Conservation (phyloP, 2,888 invertebrate genomes). For the Argynnis bischoffii region DNA sequence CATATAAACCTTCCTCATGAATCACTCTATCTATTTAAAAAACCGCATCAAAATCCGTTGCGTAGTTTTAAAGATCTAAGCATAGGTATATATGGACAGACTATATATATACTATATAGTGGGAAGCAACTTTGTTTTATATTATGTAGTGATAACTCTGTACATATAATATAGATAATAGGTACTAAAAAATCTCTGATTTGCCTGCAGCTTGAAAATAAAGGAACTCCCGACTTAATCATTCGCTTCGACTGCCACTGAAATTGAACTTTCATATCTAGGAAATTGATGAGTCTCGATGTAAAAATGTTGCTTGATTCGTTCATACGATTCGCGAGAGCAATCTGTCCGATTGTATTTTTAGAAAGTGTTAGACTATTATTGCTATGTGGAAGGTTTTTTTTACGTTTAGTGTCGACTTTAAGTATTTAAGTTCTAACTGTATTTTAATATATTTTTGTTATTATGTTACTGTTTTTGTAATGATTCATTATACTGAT, state of each 20-base stretch:
- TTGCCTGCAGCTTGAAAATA: conserved; percentile 39
- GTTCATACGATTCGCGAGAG: conserved; percentile 24
- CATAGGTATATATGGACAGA: too few relatives aligned
- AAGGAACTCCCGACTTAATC: conserved; percentile 43
- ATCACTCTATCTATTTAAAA: too few relatives aligned
- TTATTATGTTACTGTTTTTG: too few relatives aligned
- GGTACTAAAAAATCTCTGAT: conserved; percentile 13
- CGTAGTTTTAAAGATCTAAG: too few relatives aligned
- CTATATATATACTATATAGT: too few relatives aligned
- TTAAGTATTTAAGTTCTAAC: too few relatives aligned
- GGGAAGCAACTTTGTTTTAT: too few relatives aligned
- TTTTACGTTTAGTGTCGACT: neutral
- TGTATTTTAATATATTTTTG: too few relatives aligned
- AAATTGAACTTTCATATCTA: conserved; percentile 45
- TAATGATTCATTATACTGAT: too few relatives aligned
- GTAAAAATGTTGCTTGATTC: conserved; percentile 36
- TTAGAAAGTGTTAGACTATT: neutral
- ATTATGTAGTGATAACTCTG: too few relatives aligned
- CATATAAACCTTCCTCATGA: too few relatives aligned
- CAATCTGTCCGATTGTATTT: conserved; percentile 26
- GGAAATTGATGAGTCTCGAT: conserved; percentile 43
- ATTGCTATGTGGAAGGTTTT: neutral
- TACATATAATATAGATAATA: neutral
- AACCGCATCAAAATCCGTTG: too few relatives aligned
- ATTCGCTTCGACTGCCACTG: conserved; percentile 44